A percentile compares a stretch with the other conserved stretches of the same genome.
Evolutionary conservation across 2,113 vertebrate species (phyloP).

Genomic region (Labeo catla): DNA sequence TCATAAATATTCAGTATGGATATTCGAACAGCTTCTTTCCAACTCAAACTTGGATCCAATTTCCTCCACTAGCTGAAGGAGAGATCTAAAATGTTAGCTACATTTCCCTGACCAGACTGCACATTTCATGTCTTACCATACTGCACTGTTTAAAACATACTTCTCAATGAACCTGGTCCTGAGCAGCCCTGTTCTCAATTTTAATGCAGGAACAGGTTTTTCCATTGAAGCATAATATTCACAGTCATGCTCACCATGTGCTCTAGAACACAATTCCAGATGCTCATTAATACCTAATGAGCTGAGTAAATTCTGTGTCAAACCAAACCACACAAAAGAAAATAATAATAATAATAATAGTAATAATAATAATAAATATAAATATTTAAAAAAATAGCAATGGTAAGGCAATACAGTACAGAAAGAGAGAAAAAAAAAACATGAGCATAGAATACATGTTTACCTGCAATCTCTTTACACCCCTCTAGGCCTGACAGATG

Average conservation of each 20-base stretch:
- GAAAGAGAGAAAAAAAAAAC: background rate
- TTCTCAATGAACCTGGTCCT: background rate
- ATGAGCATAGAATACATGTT: background rate
- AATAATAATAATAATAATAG: background rate
- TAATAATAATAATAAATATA: too few species aligned
- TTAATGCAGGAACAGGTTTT: conserved; percentile 5
- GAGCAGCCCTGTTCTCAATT: background rate
- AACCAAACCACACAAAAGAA: background rate
- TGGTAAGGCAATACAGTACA: background rate
- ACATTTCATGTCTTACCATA: background rate
- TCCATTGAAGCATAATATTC: background rate
- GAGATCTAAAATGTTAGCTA: background rate
- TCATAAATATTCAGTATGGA: background rate
- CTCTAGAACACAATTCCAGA: conserved; percentile 33
- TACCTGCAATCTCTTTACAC: conserved; percentile 3
- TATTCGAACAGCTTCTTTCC: background rate
- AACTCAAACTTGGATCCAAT: background rate
- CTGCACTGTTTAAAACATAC: background rate
- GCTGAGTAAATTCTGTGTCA: conserved; percentile 45
- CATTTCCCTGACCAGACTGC: background rate
- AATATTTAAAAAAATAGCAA: too few species aligned
- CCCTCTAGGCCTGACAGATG: conserved; percentile 29
- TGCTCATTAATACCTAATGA: conserved; percentile 58
- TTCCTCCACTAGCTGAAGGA: background rate
- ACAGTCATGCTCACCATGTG: conserved; percentile 27